These are phyloP conservation scores for Leuciscus waleckii DNA, from an alignment of 2,797 vertebrate genomes.

Conservation along the genomic window DNA sequence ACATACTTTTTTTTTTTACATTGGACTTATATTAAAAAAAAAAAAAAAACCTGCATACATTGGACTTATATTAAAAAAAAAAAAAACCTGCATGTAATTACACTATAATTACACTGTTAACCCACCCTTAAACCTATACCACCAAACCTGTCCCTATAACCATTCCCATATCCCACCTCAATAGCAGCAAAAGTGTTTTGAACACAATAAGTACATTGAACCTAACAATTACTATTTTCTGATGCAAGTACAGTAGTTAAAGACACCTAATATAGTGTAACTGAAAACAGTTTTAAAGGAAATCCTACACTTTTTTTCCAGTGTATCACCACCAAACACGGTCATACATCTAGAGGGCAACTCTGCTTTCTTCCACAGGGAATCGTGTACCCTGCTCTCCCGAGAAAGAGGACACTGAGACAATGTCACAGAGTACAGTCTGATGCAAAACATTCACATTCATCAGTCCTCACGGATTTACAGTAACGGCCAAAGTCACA, in stretches of 20 bases:
- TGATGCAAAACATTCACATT: constrained; percentile 15
- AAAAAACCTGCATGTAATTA: not conserved
- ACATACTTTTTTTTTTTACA: not conserved
- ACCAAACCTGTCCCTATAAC: not conserved
- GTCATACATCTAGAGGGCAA: constrained; percentile 65
- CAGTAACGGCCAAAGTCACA: constrained; percentile 39
- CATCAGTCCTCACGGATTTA: constrained; percentile 14
- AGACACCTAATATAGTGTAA: not conserved
- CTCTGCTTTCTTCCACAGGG: constrained; percentile 56
- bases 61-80: no score
- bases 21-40: not conserved
- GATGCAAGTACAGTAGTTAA: not conserved
- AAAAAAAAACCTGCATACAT: no score
- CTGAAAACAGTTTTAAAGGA: not conserved
- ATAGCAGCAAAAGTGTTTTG: not conserved
- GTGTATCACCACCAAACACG: constrained; percentile 72
- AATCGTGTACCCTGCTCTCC: constrained; percentile 57
- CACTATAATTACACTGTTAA: not conserved
- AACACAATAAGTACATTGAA: not conserved
- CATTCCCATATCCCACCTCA: not conserved
- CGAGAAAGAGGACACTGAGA: constrained; percentile 66
- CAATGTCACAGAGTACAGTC: constrained; percentile 69
- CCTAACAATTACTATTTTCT: not conserved
- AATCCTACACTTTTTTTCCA: not conserved
- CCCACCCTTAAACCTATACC: not conserved